Conservation (phyloP, 2,888 invertebrate genomes). For the Resseliella maxima region DNA sequence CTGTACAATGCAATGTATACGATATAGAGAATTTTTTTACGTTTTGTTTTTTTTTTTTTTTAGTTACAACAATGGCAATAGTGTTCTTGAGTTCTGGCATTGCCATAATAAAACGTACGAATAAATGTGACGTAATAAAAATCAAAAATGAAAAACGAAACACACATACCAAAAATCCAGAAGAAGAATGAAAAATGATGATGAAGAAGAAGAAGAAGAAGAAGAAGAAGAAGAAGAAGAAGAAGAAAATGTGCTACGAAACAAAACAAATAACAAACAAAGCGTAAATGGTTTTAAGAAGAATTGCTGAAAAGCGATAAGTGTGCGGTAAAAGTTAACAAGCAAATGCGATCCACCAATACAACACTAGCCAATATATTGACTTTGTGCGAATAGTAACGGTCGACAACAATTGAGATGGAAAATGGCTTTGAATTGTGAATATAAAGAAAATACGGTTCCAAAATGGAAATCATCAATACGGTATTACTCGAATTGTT, state of each 20-base stretch:
- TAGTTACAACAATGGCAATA: background rate
- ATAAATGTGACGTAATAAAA: constrained; percentile 46
- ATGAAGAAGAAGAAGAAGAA: background rate
- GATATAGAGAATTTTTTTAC: too few relatives aligned
- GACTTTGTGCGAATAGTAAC: background rate
- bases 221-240: background rate
- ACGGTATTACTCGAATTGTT: constrained; percentile 21
- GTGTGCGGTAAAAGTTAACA: constrained; percentile 26
- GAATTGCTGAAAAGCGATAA: constrained; percentile 42
- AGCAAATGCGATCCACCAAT: background rate
- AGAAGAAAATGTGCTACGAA: background rate
- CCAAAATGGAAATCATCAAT: background rate
- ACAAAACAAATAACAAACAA: constrained; percentile 1
- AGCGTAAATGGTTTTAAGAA: constrained; percentile 18
- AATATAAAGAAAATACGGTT: background rate
- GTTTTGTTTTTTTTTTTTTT: background rate
- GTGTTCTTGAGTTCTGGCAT: constrained; percentile 1
- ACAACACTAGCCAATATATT: background rate
- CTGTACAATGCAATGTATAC: too few relatives aligned
- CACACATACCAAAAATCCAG: background rate
- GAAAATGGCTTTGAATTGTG: background rate
- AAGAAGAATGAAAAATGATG: too few relatives aligned
- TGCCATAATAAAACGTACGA: constrained; percentile 54
- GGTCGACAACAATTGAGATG: background rate
- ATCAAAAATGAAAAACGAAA: background rate